Evolutionary conservation across 2,113 vertebrate genomes (phyloP).

Genomic region (Theristicus caerulescens): DNA sequence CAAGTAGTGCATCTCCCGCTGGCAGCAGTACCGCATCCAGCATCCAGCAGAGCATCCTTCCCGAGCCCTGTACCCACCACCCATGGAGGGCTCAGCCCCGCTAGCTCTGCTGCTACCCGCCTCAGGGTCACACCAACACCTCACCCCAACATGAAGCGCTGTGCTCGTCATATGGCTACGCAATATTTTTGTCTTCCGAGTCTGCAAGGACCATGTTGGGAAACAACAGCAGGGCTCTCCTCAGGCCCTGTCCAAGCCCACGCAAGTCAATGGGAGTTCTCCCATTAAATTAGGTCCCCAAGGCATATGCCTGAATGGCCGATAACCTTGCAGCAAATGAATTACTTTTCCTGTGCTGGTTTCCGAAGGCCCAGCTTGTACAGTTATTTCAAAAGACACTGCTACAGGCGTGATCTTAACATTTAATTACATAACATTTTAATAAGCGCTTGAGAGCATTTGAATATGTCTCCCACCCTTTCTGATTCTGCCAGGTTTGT

Average conservation of each 20-base stretch:
- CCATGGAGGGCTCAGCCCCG: not conserved
- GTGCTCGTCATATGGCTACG: not conserved
- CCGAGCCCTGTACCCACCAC: not conserved
- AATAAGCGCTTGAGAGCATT: not conserved
- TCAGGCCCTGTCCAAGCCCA: not conserved
- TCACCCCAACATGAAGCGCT: not conserved
- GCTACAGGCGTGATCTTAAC: slow-evolving; percentile 48
- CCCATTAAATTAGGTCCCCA: slow-evolving; percentile 4
- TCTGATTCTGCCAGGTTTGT: slow-evolving; percentile 14
- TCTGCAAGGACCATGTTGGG: not conserved
- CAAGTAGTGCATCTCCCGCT: not conserved
- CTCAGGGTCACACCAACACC: not conserved
- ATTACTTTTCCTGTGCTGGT: not conserved
- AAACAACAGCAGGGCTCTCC: not conserved
- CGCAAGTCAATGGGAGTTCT: slow-evolving; percentile 2
- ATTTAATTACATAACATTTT: slow-evolving; percentile 59
- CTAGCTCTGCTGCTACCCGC: not conserved
- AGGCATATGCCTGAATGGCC: not conserved
- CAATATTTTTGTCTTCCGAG: not conserved
- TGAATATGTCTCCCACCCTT: slow-evolving; percentile 16
- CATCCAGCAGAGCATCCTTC: slow-evolving; percentile 23
- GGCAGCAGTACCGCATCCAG: not conserved
- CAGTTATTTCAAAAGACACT: slow-evolving; percentile 39
- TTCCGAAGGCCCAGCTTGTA: not conserved
- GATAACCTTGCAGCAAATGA: slow-evolving; percentile 27